Evolutionary conservation across 1,140 invertebrate genomes (phyloP).

Genomic region (Drosophila nebulosa): DNA sequence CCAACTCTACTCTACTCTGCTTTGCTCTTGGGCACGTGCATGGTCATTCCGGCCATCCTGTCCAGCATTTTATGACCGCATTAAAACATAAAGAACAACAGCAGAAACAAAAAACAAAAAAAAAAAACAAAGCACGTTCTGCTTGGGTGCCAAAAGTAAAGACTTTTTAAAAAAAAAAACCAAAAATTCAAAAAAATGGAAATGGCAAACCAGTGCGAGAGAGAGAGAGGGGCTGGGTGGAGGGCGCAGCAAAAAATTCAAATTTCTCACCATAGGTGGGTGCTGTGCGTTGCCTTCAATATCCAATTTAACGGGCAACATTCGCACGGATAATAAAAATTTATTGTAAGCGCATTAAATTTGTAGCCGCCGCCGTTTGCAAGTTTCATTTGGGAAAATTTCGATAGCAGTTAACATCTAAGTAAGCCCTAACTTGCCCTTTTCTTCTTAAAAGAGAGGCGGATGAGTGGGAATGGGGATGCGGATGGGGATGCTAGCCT

Average conservation of each 20-base stretch:
- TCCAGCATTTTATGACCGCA: conserved; percentile 65
- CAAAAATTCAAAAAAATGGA: conserved; percentile 24
- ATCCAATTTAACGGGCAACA: conserved; percentile 61
- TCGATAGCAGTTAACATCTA: conserved; percentile 46
- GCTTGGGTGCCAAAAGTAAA: conserved; percentile 34
- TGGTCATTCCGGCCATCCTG: conserved; percentile 13
- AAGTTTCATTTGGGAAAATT: conserved; percentile 35
- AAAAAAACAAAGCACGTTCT: conserved; percentile 32
- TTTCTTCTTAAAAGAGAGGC: not conserved
- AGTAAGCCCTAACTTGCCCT: conserved; percentile 46
- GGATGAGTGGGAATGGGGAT: not conserved
- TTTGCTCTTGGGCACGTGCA: conserved; percentile 12
- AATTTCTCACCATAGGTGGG: conserved; percentile 36
- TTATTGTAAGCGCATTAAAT: conserved; percentile 71
- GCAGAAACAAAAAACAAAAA: conserved; percentile 4
- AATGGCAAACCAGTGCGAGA: not conserved
- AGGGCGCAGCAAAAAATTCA: conserved; percentile 52
- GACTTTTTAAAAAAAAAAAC: conserved; percentile 5
- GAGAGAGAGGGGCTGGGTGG: conserved; percentile 2
- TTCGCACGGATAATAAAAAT: conserved; percentile 68
- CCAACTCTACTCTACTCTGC: not conserved
- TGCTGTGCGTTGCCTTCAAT: conserved; percentile 9
- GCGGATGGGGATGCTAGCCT: not conserved
- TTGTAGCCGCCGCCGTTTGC: conserved; percentile 52
- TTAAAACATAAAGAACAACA: conserved; percentile 61